Evolutionary conservation across 2,888 invertebrate genomes (phyloP), one percentile per base, ranked within the genome.

Genomic region (Lymantria dispar): DNA sequence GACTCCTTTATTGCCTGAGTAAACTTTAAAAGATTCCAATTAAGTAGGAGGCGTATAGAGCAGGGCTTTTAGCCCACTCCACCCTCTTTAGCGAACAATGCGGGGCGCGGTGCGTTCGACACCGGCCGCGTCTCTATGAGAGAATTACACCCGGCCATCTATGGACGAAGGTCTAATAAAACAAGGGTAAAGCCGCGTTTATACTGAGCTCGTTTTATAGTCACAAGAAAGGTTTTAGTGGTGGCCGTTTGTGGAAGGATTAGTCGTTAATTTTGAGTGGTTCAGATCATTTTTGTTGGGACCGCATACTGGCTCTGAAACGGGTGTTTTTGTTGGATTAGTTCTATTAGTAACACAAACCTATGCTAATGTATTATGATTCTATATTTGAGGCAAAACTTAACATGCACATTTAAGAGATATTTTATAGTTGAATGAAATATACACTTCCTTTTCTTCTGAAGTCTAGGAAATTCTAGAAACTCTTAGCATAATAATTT

Each of bases 21-120:
- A 85, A 88, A 89, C 83, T 87, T 88, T 89, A 87, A 89, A 87
- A 88, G 88, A 88, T 85, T 85, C 85, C 87, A 88, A 89, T 88
- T 88, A 89, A 85, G 78, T 76, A 70, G 70, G 52, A 65, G 63
- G 67, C 69, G 63, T 61, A 68, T 56, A 56, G 74, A 69, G 63
- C 63, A 60, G 58, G 47, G 76, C 78, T 80, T 79, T 79, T 78
- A 81, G 72, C 68, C 64, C 64, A 59, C 64, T 72, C 74, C 54
- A 64, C 59, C 78, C 78, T 78, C 80, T 80, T 80, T 76, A 78
- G 66, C 65, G 78, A 81, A 87, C 87, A 85, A 85, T 78, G 66
- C 70, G 54, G 52, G 60, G 54, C 61, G 53, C 56, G 54, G 60
- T 59, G 63, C 65, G 58, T 60, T 60, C 66, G 58, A 60, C 69